Evolutionary conservation across 2,113 vertebrate genomes (phyloP).

Genomic region (Chlorocebus sabaeus): DNA sequence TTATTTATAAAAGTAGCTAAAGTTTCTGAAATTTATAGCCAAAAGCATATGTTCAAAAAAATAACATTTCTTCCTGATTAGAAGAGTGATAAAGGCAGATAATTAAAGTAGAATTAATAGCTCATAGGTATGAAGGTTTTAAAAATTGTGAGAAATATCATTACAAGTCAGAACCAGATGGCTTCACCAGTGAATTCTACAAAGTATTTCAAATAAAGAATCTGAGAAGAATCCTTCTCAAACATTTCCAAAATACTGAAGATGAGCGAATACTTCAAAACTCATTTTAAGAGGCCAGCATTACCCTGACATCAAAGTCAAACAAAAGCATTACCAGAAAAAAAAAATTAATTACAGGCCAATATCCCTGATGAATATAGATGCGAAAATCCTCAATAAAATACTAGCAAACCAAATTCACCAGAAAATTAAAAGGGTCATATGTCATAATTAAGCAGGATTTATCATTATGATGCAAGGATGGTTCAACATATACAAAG

Average conservation of each 20-base stretch:
- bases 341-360: neutral
- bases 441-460: neutral
- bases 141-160: neutral
- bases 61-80: neutral
- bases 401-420: neutral
- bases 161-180: neutral
- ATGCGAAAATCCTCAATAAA: neutral
- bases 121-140: neutral
- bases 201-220: neutral
- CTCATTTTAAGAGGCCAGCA: neutral
- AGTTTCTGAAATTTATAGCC: constrained; percentile 21
- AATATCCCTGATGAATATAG: neutral
- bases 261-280: neutral
- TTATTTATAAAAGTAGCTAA: constrained; percentile 41
- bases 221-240: neutral
- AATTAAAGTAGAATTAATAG: constrained; percentile 11
- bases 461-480: neutral
- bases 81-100: neutral
- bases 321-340: neutral
- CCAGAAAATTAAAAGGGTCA: neutral
- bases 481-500: neutral
- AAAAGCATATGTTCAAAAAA: neutral
- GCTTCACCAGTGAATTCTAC: neutral
- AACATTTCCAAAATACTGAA: neutral
- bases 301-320: neutral